Base-by-base conservation (phyloP, 1,140 invertebrate genomes). In the Brachionus calyciflorus region DNA sequence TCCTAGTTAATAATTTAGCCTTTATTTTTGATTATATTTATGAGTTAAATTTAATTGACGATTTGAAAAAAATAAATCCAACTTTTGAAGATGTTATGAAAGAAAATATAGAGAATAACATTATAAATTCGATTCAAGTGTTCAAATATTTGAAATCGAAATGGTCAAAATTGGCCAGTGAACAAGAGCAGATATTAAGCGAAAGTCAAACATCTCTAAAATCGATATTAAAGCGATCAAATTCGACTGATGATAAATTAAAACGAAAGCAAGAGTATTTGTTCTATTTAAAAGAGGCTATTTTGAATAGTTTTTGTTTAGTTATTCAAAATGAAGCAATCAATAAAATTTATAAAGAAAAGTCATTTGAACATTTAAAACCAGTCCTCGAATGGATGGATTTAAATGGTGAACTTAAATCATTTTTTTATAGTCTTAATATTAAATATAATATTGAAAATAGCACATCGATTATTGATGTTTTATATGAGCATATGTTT, bases 1-100 rank as follows among this genome's bases (percentile, higher is more conserved):
- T 65, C n/a, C 30, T 65, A 41, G 60, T 65, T 7, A 65, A 65
- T 44, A 65, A 65, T 28, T 46, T 65, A 41, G 24, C 37, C 4
- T 65, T 19, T 44, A 21, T 65, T 19, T 44, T 65, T 14, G 40
- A 65, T 28, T 41, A 14, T 24, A 65, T 65, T 24, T 44, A 44
- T n/a, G 60, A 65, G 12, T 10, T 65, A 19, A 28, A 44, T 10
- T 17, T 65, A 14, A 41, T 65, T 21, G 21, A 65, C 9, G 40
- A 65, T 14, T 41, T 65, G 9, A 65, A 65, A 41, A 10, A 44
- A 14, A 44, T 65, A 12, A 65, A 65, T 44, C 26, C 37, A 4
- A 65, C 41, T 14, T 65, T 65, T 26, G 60, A 65, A 2, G 37
- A 65, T 3, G 40, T 65, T 4, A 46, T 65, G 60, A 65, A 65